Evolutionary conservation across 92 coral and sea anemone species (phyloP).

Genomic region (Phenganax stokvisi): DNA sequence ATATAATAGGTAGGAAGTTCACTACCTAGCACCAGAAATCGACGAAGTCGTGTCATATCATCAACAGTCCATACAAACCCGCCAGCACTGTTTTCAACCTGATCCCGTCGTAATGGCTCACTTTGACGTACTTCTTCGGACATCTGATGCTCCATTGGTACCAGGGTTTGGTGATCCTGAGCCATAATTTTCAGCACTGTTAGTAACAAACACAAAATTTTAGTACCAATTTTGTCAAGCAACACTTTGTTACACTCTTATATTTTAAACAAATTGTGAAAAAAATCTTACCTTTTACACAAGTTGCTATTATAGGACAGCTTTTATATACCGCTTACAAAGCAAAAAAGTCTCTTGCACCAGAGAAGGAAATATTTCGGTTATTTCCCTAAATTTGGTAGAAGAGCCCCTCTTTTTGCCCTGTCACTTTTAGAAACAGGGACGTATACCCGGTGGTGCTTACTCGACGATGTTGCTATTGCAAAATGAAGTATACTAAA

Average conservation of each 20-base stretch:
- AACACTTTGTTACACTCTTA: background rate
- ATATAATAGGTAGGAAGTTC: constrained; percentile 80
- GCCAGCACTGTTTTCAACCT: constrained; percentile 76
- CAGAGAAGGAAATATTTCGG: no score
- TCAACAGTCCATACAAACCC: constrained; percentile 76
- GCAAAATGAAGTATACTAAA: no score
- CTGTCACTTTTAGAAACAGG: no score
- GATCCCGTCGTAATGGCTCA: constrained; percentile 17
- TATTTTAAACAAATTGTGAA: no score
- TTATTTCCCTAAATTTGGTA: no score
- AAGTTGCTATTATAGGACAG: background rate
- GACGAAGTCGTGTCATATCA: constrained; percentile 64
- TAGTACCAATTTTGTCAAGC: background rate
- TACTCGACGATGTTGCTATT: no score
- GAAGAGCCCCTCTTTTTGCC: no score
- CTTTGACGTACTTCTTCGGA: background rate
- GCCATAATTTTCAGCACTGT: constrained; percentile 11
- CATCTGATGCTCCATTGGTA: background rate
- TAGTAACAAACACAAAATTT: background rate
- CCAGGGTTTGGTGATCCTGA: background rate
- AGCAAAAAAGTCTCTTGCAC: no score
- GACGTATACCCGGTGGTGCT: no score
- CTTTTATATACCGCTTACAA: background rate
- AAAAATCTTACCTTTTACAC: background rate
- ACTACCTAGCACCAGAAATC: constrained; percentile 83